Conservation (phyloP, 2,888 invertebrate species). For the Leptopilina syphax region DNA sequence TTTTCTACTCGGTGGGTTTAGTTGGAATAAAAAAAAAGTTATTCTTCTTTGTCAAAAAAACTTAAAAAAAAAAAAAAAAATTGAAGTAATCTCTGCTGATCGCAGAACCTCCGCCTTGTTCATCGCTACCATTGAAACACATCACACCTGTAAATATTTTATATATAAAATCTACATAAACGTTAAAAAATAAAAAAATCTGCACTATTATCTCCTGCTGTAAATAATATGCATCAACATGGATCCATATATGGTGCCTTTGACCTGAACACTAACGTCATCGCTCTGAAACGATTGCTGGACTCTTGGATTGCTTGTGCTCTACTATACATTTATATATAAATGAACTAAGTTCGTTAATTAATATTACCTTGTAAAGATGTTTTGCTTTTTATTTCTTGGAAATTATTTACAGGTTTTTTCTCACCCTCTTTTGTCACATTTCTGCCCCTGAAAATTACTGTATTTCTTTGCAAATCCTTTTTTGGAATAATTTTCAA, state of each 20-base stretch:
- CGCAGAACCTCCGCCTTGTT: slow-evolving; percentile 62
- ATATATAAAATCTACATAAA: slow-evolving; percentile 57
- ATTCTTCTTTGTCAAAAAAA: background rate
- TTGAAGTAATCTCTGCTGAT: slow-evolving; percentile 33
- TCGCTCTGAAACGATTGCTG: slow-evolving; percentile 75
- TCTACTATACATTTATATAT: slow-evolving; percentile 62
- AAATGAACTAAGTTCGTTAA: slow-evolving; percentile 57
- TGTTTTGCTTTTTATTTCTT: slow-evolving; percentile 21
- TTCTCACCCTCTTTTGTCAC: slow-evolving; percentile 3
- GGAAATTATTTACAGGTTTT: background rate
- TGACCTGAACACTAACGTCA: slow-evolving; percentile 74
- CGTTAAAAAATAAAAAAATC: slow-evolving; percentile 52
- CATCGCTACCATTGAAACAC: slow-evolving; percentile 73
- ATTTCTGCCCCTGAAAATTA: background rate
- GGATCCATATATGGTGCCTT: slow-evolving; percentile 73
- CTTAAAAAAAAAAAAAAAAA: background rate
- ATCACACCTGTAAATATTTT: slow-evolving; percentile 70
- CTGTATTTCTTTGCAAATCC: too few species aligned
- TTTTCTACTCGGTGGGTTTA: background rate
- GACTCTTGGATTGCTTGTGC: slow-evolving; percentile 76
- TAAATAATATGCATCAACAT: slow-evolving; percentile 76
- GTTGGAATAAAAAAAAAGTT: background rate
- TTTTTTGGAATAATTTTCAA: too few species aligned
- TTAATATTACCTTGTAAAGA: slow-evolving; percentile 42
- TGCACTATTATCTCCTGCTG: slow-evolving; percentile 74